A percentile compares a stretch with the other conserved stretches of the same genome.
Conservation (phyloP, 1,140 invertebrate species). For the Drosophila sulfurigaster region DNA sequence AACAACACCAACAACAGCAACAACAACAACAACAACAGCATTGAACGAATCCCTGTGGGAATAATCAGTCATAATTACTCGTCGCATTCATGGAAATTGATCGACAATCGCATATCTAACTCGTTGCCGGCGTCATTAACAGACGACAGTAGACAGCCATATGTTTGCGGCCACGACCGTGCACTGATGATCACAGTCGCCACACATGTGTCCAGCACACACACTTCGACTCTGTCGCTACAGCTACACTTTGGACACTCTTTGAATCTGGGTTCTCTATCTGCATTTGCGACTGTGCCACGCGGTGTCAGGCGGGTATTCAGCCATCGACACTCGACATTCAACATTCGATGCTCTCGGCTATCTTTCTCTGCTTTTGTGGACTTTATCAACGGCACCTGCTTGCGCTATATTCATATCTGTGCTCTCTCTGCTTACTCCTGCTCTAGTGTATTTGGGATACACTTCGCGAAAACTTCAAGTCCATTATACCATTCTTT, state of each 20-base stretch:
- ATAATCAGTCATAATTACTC: constrained; percentile 62
- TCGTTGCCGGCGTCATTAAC: constrained; percentile 47
- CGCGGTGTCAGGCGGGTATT: constrained; percentile 63
- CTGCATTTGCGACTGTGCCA: constrained; percentile 58
- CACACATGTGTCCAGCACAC: constrained; percentile 37
- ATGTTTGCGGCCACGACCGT: constrained; percentile 19
- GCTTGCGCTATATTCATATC: constrained; percentile 16
- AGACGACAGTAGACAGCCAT: constrained; percentile 19
- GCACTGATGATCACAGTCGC: constrained; percentile 2
- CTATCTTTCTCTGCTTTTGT: constrained; percentile 5
- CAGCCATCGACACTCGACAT: not conserved
- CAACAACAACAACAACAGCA: not conserved
- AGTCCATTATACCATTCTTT: too few species aligned
- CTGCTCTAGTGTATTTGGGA: too few species aligned
- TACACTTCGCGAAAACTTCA: too few species aligned
- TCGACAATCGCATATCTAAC: constrained; percentile 30
- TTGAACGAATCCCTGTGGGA: constrained; percentile 52
- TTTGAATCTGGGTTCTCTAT: not conserved
- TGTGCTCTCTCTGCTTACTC: too few species aligned
- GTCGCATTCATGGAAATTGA: constrained; percentile 23
- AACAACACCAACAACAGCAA: not conserved
- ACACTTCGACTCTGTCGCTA: not conserved
- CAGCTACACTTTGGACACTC: not conserved
- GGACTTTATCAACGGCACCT: constrained; percentile 53
- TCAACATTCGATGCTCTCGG: not conserved